Conservation (phyloP, 1,140 invertebrate species). For the Theocolax elegans region DNA sequence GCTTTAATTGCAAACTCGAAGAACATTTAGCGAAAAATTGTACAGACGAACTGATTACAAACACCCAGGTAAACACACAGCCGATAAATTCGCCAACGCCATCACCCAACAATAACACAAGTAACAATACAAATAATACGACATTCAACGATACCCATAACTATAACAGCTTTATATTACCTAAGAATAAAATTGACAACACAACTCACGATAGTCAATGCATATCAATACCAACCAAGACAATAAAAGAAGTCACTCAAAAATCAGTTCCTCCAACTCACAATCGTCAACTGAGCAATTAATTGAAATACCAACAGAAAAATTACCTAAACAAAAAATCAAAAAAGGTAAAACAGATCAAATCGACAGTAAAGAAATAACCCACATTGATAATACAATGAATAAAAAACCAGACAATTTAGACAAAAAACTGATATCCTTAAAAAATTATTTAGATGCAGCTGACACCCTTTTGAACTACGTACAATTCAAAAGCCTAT, state of each 20-base stretch:
- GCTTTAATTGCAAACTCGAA: background rate
- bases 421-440: background rate
- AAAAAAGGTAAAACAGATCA: background rate
- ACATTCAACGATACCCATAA: too few relatives aligned
- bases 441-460: background rate
- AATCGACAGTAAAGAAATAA: background rate
- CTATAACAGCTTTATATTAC: too few relatives aligned
- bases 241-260: background rate
- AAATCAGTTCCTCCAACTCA: background rate
- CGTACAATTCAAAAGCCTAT: background rate
- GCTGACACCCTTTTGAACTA: background rate
- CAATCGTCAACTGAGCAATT: too few relatives aligned
- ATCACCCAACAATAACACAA: too few relatives aligned
- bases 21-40: background rate
- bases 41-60: background rate
- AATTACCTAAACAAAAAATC: background rate
- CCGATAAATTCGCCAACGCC: too few relatives aligned
- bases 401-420: too few relatives aligned
- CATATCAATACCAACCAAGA: background rate
- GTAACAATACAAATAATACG: too few relatives aligned
- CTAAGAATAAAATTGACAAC: too few relatives aligned
- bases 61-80: too few relatives aligned
- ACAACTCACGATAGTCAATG: too few relatives aligned
- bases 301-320: background rate
- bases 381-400: too few relatives aligned